Conservation (phyloP, 2,888 invertebrate genomes). For the Imbricaverruca yamaguchii region DNA sequence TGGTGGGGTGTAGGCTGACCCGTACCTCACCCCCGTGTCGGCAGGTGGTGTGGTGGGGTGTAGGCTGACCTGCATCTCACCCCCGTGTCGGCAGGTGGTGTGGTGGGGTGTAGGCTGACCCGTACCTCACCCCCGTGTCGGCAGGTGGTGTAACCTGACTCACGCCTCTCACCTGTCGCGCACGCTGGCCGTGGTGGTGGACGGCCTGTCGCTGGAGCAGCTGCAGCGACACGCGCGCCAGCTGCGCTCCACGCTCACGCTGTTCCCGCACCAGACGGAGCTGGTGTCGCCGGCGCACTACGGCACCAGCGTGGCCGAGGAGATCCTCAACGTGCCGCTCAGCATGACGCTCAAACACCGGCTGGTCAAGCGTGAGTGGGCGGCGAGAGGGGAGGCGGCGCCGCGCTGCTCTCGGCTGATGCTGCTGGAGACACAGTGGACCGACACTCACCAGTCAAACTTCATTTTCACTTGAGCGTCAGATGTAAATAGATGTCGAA, state of each 20-base stretch:
- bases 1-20: too few species aligned
- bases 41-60: too few species aligned
- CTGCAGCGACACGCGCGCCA: neutral
- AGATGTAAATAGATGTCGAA: too few species aligned
- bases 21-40: too few species aligned
- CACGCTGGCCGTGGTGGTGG: neutral
- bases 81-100: neutral
- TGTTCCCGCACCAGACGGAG: constrained; percentile 16
- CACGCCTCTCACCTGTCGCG: neutral
- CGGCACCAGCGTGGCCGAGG: constrained; percentile 21
- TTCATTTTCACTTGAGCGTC: too few species aligned
- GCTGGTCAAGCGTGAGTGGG: constrained; percentile 21
- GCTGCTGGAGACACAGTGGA: too few species aligned
- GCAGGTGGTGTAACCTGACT: neutral
- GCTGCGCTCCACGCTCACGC: neutral
- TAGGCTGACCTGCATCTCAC: too few species aligned
- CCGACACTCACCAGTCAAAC: too few species aligned
- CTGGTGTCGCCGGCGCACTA: constrained; percentile 7
- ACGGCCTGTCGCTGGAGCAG: neutral
- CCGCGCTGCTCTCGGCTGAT: neutral
- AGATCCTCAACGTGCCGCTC: constrained; percentile 18
- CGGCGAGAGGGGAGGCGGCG: constrained; percentile 20
- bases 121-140: neutral
- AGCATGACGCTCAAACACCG: constrained; percentile 4
- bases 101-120: neutral